Evolutionary conservation across 2,888 invertebrate genomes (phyloP), one percentile per base, ranked within the genome.

Genomic region (Tipula confusa): DNA sequence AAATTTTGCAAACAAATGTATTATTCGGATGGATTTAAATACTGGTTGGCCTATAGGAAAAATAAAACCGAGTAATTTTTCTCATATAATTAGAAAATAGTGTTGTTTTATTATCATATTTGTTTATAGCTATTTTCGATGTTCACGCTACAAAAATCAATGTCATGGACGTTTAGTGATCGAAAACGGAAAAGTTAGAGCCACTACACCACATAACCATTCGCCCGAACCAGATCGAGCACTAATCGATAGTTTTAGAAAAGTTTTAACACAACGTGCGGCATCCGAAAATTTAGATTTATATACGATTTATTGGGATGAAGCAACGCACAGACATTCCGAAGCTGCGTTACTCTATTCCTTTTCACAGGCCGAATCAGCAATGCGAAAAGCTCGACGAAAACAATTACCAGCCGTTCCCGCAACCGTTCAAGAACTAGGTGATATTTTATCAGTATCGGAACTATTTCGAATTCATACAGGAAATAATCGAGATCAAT

Each of bases 311-410:
- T 87, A 86, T 79, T 87, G 86, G 84, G 87, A 87, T 84, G 87
- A 87, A 82, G 87, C 87, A 2, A 86, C 86, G 5, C 85, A 85
- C 33, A 83, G 86, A 2, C 86, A 87, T 85, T 85, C 86, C 11
- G 87, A 87, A 83, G 87, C 87, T 0, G 86, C 86, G 0, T 83
- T 87, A 13, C 84, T 87, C 1, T 87, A 87, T 83, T 86, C 86
- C 6, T 87, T 86, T 82, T 84, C 84, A 0, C 86, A 86, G 13
- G 87, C 87, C 1, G 86, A 86, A 80, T 86, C 86, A 31, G 86
- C 87, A 64, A 87, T 87, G 87, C 84, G 87, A 2, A 87, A 87
- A 83, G 87, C 87, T 0, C 84, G 87, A 7, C 85, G 86, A 4
- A 87, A 87, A 80, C 86, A 86, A 84, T 83, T 86, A 0, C 87